Conservation (phyloP, 35 echinoderm and acorn worm genomes). For the Ophiothrix spiculata region DNA sequence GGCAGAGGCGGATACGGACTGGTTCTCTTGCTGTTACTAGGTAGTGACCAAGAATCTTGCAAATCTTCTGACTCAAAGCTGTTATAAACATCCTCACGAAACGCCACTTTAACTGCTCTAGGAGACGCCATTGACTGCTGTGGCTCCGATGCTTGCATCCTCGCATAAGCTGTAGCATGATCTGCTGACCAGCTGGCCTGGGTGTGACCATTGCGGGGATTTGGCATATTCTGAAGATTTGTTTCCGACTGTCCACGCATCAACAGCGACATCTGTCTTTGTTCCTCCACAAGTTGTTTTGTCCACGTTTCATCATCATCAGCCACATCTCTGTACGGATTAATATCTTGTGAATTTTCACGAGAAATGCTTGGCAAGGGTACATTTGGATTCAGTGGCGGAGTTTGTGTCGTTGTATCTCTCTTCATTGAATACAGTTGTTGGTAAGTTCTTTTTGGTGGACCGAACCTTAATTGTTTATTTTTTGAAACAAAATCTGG, state of each 20-base stretch:
- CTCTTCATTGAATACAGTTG: conserved; percentile 21
- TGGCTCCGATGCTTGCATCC: conserved; percentile 49
- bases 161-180: conserved; percentile 65
- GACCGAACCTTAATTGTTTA: conserved; percentile 39
- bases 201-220: conserved; percentile 13
- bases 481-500: conserved; percentile 86
- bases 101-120: background rate
- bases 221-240: conserved; percentile 44
- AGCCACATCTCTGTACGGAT: background rate
- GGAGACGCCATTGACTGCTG: conserved; percentile 8
- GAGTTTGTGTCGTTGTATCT: background rate
- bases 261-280: conserved; percentile 46
- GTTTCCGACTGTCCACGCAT: conserved; percentile 72
- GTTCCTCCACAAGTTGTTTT: conserved; percentile 46
- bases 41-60: conserved; percentile 54
- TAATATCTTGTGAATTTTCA: conserved; percentile 50
- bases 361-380: conserved; percentile 85
- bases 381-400: conserved; percentile 52
- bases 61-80: conserved; percentile 30
- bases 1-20: conserved; percentile 68
- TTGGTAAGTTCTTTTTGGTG: conserved; percentile 22
- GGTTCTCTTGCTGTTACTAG: conserved; percentile 37
- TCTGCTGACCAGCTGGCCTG: conserved; percentile 82
- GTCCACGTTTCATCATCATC: conserved; percentile 61
- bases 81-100: background rate